Percentiles rank a stretch among this genome's conserved stretches.
Conservation (phyloP, 2,113 vertebrate genomes). For the Silurus asotus region DNA sequence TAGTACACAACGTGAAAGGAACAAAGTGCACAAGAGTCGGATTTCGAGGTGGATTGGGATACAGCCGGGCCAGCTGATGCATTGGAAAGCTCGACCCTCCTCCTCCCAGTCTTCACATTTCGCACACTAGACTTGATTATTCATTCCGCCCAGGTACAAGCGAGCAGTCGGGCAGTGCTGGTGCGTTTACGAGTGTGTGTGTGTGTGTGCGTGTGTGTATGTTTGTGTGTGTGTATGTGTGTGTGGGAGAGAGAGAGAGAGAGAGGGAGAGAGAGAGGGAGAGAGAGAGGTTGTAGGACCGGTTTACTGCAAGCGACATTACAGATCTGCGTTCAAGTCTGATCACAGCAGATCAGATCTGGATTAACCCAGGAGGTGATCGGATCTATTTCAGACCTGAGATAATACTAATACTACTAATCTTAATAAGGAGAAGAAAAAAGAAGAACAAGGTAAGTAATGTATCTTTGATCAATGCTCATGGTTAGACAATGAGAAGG, state of each 20-base stretch:
- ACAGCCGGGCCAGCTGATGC: slow-evolving; percentile 41
- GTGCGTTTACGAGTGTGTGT: slow-evolving; percentile 24
- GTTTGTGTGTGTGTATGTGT: slow-evolving; percentile 3
- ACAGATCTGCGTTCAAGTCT: slow-evolving; percentile 58
- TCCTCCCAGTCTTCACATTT: slow-evolving; percentile 35
- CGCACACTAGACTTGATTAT: slow-evolving; percentile 50
- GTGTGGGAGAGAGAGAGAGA: slow-evolving; percentile 12
- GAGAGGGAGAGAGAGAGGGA: neutral
- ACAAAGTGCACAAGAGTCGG: no score
- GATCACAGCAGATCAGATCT: slow-evolving; percentile 54
- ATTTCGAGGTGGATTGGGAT: neutral
- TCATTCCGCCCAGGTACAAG: slow-evolving; percentile 62
- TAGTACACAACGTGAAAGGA: neutral
- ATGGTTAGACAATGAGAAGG: slow-evolving; percentile 8
- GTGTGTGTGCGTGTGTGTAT: neutral
- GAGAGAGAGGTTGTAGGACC: slow-evolving; percentile 44
- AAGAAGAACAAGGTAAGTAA: neutral
- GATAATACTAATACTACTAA: neutral
- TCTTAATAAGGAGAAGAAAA: neutral
- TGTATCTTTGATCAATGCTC: neutral
- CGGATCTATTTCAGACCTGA: neutral
- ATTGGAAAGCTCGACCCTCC: slow-evolving; percentile 41
- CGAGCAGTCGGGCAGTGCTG: slow-evolving; percentile 38
- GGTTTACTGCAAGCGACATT: slow-evolving; percentile 65
- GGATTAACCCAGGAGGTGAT: neutral